phyloP scores from a whole-genome alignment of 30 jellyfish, hydroid and myxozoan genomes.

The Aurelia aurita region DNA sequence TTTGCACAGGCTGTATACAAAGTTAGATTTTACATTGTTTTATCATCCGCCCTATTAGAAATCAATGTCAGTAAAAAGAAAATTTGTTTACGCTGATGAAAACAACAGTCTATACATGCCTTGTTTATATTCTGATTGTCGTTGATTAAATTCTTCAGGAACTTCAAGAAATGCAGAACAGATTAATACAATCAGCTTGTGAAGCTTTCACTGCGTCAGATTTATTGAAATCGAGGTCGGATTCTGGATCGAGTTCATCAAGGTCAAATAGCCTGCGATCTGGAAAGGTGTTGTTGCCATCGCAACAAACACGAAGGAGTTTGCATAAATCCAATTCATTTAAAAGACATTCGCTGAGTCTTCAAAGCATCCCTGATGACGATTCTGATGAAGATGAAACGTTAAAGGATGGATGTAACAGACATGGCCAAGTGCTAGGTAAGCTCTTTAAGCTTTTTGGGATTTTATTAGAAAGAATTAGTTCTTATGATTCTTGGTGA shows the following conservation, averaged over 20 bases:
- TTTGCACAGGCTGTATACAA: too few relatives aligned
- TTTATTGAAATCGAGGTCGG: slow-evolving; percentile 85
- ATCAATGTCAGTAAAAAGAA: too few relatives aligned
- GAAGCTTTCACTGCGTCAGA: slow-evolving; percentile 96
- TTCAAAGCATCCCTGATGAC: slow-evolving; percentile 80
- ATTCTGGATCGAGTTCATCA: slow-evolving; percentile 79
- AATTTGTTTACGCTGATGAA: too few relatives aligned
- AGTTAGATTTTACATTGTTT: too few relatives aligned
- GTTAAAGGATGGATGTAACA: slow-evolving; percentile 36
- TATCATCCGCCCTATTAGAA: too few relatives aligned
- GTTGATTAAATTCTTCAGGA: slow-evolving; percentile 67
- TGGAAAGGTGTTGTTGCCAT: slow-evolving; percentile 58
- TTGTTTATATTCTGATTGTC: too few relatives aligned
- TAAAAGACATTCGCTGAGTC: slow-evolving; percentile 74
- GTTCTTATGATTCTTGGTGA: too few relatives aligned
- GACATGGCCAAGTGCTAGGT: slow-evolving; percentile 52
- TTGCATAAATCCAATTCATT: slow-evolving; percentile 64
- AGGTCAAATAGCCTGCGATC: slow-evolving; percentile 78
- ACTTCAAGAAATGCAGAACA: slow-evolving; percentile 95
- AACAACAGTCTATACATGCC: too few relatives aligned
- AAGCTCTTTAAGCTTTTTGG: neutral
- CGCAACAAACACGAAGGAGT: slow-evolving; percentile 57
- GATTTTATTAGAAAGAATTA: too few relatives aligned
- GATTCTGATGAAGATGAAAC: slow-evolving; percentile 64
- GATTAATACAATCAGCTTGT: slow-evolving; percentile 92